Evolutionary conservation across 2,797 vertebrate genomes (phyloP), one percentile per base, ranked within the genome.

Genomic region (Otus scops): DNA sequence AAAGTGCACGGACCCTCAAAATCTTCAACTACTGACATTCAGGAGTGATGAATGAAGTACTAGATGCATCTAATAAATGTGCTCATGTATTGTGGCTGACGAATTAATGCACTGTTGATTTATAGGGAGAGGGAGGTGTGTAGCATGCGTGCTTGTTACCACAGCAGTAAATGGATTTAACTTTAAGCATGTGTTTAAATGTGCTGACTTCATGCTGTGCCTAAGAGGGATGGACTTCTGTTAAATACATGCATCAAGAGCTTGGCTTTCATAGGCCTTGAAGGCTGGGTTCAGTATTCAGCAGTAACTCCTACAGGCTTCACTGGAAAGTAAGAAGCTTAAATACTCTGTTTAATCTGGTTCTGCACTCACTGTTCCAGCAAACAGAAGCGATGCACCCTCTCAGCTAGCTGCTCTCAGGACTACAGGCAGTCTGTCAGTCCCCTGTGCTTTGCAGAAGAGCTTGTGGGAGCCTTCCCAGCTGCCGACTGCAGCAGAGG

Each of bases 1-100:
- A n/a, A n/a, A 60, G 57, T 1, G 4, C 16, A 28, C 0, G 0
- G 36, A 24, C 16, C 36, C 56, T 64, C 74, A 38, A 32, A 50
- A 56, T 41, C 45, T 60, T 27, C 27, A 23, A n/a, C 43, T 11
- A 6, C 61, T 28, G 51, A 18, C 1, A 0, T 18, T 39, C 32
- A 45, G 36, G 24, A 67, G 53, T 11, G 75, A 61, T 20, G 36
- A 41, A 70, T 43, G 50, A 75, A 64, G 61, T 38, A 32, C 32
- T 22, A 48, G 79, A 24, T 24, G 36, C 57, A 39, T 50, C 69
- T 64, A 39, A 60, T 23, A 39, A 75, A 39, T 2, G 41, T 5
- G 3, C 45, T 45, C 3, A 3, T 9, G 24, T 54, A 17, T 11
- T 17, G 27, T 7, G 26, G 74, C 38, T 50, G 69, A 54, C 3